These are phyloP conservation scores for Microtus oregoni DNA, from an alignment of 2,113 vertebrate genomes.

Conservation along the genomic window DNA sequence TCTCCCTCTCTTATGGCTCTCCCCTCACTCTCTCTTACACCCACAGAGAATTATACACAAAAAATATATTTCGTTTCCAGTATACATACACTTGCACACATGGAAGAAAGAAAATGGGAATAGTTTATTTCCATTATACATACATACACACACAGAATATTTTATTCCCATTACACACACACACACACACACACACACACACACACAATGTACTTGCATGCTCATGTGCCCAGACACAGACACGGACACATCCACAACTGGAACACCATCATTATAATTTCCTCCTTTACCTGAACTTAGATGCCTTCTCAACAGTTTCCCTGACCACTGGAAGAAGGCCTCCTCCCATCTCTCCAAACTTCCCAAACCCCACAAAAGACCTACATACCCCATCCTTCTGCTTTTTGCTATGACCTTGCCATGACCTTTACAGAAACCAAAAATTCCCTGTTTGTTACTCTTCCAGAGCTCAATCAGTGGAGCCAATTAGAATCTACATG, in stretches of 20 bases:
- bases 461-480: conserved; percentile 77
- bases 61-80: background rate
- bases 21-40: background rate
- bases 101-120: too few species aligned
- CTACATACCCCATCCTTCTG: conserved; percentile 17
- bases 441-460: conserved; percentile 23
- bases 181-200: rapidly evolving
- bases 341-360: background rate
- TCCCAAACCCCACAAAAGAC: rapidly evolving
- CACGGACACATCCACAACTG: too few species aligned
- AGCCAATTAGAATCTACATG: conserved; percentile 79
- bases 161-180: background rate
- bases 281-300: background rate
- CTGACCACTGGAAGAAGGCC: rapidly evolving
- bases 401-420: background rate
- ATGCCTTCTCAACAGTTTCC: background rate
- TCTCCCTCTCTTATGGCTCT: background rate
- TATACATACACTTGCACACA: too few species aligned
- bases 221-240: background rate
- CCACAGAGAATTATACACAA: background rate
- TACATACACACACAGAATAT: rapidly evolving
- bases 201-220: background rate
- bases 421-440: conserved; percentile 48
- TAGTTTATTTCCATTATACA: background rate
- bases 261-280: background rate